Evolutionary conservation across 2,888 invertebrate genomes (phyloP).

Genomic region (Subacronicta megacephala): DNA sequence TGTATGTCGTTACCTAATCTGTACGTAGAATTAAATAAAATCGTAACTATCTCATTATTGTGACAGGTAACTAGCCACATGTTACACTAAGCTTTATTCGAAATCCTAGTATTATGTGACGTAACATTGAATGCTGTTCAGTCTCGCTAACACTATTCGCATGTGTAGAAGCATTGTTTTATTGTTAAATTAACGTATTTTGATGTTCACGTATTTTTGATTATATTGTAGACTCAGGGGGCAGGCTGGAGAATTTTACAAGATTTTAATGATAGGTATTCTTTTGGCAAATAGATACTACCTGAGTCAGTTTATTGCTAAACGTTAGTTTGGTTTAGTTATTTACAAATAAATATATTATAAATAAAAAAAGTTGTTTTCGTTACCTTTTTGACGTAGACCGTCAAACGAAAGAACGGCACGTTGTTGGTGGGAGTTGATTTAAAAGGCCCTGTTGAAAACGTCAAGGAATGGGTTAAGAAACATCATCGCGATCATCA

Average conservation of each 20-base stretch:
- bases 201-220: conserved; percentile 82
- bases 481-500: too few species aligned
- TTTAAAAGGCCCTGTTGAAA: too few species aligned
- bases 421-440: too few species aligned
- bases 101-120: conserved; percentile 51
- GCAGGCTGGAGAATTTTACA: conserved; percentile 68
- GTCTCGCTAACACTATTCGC: conserved; percentile 77
- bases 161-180: conserved; percentile 82
- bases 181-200: conserved; percentile 77
- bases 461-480: too few species aligned
- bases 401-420: too few species aligned
- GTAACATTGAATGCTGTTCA: conserved; percentile 59
- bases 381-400: neutral
- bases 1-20: conserved; percentile 66
- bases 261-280: conserved; percentile 68
- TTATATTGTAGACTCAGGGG: conserved; percentile 70
- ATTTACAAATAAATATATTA: conserved; percentile 82
- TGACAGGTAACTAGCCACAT: conserved; percentile 43
- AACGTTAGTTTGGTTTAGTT: conserved; percentile 81
- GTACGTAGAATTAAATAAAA: conserved; percentile 65
- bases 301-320: conserved; percentile 83
- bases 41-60: conserved; percentile 54
- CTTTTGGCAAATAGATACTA: conserved; percentile 70
- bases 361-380: conserved; percentile 54
- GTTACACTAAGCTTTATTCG: conserved; percentile 62